Percentiles rank a stretch among this genome's conserved stretches.
phyloP scores from a whole-genome alignment of 2,113 vertebrate genomes.

The Cyrtonyx montezumae region DNA sequence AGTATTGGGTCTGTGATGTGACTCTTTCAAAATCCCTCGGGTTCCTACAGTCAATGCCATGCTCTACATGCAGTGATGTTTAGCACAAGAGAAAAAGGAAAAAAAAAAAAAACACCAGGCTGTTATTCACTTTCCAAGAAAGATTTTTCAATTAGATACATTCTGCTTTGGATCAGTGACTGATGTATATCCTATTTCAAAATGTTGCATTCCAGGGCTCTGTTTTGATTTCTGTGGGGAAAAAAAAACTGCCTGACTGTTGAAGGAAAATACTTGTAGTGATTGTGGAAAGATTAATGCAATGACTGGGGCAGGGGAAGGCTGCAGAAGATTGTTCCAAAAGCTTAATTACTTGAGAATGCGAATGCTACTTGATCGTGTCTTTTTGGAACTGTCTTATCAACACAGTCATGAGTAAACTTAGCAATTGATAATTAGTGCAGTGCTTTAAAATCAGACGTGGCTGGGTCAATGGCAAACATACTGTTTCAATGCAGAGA shows the following conservation, averaged over 20 bases:
- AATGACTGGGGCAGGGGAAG: background rate
- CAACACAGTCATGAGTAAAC: background rate
- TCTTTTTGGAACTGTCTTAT: background rate
- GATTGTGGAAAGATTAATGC: background rate
- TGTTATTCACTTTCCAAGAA: conserved; percentile 34
- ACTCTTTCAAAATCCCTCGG: conserved; percentile 13
- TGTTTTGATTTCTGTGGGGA: background rate
- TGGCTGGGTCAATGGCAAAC: background rate
- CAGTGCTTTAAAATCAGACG: background rate
- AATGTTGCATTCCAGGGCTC: background rate
- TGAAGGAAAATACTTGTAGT: background rate
- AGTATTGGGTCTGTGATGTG: conserved; percentile 10
- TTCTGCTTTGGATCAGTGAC: background rate
- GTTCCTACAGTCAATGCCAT: background rate
- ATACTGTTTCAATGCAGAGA: background rate
- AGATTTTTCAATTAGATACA: background rate
- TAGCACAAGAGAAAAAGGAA: background rate
- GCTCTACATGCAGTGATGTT: background rate
- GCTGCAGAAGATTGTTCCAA: background rate
- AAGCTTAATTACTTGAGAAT: conserved; percentile 9
- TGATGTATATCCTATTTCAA: conserved; percentile 44
- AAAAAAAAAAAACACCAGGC: background rate
- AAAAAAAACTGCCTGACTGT: background rate
- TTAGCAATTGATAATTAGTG: background rate
- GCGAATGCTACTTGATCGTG: background rate